Conservation (phyloP, 1,140 invertebrate genomes). For the Doryteuthis pealeii region DNA sequence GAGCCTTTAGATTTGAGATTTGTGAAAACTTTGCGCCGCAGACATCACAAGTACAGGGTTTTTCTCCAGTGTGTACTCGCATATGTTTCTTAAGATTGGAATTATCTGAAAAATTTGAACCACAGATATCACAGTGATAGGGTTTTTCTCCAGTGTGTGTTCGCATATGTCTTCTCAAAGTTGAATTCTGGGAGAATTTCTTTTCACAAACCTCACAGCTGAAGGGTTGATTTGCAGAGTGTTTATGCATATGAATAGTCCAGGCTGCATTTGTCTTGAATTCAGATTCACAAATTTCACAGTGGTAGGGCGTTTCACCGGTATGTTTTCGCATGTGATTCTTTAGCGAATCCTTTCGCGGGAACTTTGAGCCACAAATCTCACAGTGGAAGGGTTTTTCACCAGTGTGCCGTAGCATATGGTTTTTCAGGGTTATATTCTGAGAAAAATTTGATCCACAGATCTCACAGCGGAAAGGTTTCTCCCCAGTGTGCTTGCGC, state of each 20-base stretch:
- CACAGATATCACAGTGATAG: not conserved
- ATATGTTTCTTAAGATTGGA: too few species aligned
- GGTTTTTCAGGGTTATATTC: constrained; percentile 35
- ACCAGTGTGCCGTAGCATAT: constrained; percentile 53
- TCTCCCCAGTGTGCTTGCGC: constrained; percentile 52
- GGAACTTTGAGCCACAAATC: constrained; percentile 48
- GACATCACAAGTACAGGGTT: too few species aligned
- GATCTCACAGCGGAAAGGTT: constrained; percentile 27
- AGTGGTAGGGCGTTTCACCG: constrained; percentile 58
- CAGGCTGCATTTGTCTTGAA: constrained; percentile 92
- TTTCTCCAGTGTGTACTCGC: too few species aligned
- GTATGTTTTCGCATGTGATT: constrained; percentile 71
- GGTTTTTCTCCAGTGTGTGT: not conserved
- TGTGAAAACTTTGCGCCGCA: too few species aligned
- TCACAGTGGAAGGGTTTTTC: constrained; percentile 55
- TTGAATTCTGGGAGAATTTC: not conserved
- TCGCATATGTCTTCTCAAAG: not conserved
- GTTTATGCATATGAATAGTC: constrained; percentile 83
- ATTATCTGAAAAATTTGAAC: not conserved
- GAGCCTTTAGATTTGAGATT: too few species aligned
- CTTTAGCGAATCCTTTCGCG: constrained; percentile 67
- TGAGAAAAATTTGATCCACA: constrained; percentile 24
- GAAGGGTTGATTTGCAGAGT: constrained; percentile 83
- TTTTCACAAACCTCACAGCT: not conserved
- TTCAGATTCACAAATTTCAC: constrained; percentile 61